Conservation (phyloP, 2,888 invertebrate genomes). For the Acanthacorydalis orientalis region DNA sequence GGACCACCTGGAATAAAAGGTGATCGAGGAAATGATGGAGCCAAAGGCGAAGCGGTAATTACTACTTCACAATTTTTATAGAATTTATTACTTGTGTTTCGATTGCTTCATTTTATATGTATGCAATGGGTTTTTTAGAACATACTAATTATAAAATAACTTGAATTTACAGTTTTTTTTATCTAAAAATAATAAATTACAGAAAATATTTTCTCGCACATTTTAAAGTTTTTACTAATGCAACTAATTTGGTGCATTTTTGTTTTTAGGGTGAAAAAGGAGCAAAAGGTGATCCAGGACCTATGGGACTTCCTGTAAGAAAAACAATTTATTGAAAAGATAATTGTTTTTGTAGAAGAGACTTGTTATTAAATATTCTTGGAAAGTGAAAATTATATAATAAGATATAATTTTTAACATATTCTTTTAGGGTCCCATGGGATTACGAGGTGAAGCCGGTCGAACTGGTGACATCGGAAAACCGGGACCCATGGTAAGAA, state of each 20-base stretch:
- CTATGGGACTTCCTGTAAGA: conserved; percentile 92
- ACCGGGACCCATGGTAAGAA: conserved; percentile 62
- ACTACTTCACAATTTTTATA: conserved; percentile 9
- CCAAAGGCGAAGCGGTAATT: conserved; percentile 68
- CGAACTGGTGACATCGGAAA: conserved; percentile 56
- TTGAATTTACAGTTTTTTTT: conserved; percentile 5
- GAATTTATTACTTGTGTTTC: conserved; percentile 2
- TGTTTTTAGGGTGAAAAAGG: conserved; percentile 61
- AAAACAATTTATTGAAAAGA: conserved; percentile 9
- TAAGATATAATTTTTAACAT: too few relatives aligned
- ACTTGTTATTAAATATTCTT: background rate
- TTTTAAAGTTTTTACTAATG: too few relatives aligned
- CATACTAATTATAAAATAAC: background rate
- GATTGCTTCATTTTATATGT: background rate
- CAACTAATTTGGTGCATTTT: background rate
- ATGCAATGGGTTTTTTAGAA: too few relatives aligned
- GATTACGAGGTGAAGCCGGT: conserved; percentile 58
- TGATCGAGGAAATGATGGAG: conserved; percentile 66
- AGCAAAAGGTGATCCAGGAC: conserved; percentile 71
- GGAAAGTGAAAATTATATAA: too few relatives aligned
- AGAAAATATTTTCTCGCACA: too few relatives aligned
- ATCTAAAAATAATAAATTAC: too few relatives aligned
- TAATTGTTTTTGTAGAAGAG: background rate
- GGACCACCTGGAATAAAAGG: conserved; percentile 78
- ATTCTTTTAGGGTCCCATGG: conserved; percentile 58